Base-by-base conservation (phyloP, 2,797 vertebrate genomes). In the Mionectes olivaceus region DNA sequence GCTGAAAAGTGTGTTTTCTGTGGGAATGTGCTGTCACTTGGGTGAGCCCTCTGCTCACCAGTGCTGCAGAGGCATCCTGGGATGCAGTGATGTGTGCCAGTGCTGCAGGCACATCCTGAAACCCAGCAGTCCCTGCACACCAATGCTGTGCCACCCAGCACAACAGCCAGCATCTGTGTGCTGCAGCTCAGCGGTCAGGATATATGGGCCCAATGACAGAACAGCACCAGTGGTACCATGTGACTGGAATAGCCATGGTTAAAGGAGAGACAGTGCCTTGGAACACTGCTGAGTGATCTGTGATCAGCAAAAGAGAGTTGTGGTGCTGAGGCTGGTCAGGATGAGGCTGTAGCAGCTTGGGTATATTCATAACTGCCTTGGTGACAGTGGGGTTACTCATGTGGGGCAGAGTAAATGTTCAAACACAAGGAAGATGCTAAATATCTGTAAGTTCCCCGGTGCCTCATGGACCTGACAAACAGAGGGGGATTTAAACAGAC, bases 181-280 rank as follows among this genome's bases (percentile, higher is more conserved):
- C 24, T 41, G 64, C 56, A 71, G 71, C 55, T 78, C 49, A 35
- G 30, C 9, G 12, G 11, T 1, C 24, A 35, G 57, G 53, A 28
- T 37, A 4, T 0, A 0, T 3, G 23, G 28, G 32, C 17, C 27
- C 55, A 71, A 50, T 1, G 0, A 56, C 63, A 52, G 55, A 86
- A 33, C 33, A 39, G 61, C 21, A 11, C 14, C 61, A 27, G 41
- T 19, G 53, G 83, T 50, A 69, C 28, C 5, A 1, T 19, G n/a
- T 17, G 25, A 41, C 30, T 30, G 65, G 23, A 74, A 43, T 0
- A 70, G 50, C n/a, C 4, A 3, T 11, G 37, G 17, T 64, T 43
- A 60, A 68, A 87, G n/a, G 49, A 19, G 16, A 37, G 23, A 12
- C 0, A 0, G 39, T 27, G 39, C 37, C 59, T 25, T 25, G 24